Conservation (phyloP, 2,113 vertebrate genomes). For the Tursiops truncatus region DNA sequence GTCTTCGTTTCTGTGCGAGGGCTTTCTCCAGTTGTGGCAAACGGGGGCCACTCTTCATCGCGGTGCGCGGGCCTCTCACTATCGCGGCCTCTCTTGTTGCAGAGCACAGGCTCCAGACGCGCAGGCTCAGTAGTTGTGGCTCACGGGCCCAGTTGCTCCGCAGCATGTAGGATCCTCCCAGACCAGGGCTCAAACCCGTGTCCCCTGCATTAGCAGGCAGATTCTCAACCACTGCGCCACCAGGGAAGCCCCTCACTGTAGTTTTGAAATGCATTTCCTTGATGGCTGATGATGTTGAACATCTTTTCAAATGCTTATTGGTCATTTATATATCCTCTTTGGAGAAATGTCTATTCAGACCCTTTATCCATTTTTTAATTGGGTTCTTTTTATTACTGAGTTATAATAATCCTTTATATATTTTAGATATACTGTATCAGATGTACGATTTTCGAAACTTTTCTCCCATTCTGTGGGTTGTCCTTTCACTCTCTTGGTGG, state of each 20-base stretch:
- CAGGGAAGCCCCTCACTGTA: background rate
- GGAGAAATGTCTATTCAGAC: background rate
- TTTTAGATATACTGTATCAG: background rate
- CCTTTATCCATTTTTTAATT: background rate
- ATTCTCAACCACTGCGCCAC: too few relatives aligned
- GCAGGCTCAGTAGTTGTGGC: too few relatives aligned
- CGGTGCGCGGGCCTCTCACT: too few relatives aligned
- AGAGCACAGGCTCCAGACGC: too few relatives aligned
- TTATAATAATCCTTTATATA: background rate
- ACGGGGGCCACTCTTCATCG: too few relatives aligned
- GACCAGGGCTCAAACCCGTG: too few relatives aligned
- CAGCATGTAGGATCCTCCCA: too few relatives aligned
- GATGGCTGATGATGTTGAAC: background rate
- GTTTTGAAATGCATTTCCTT: conserved; percentile 12
- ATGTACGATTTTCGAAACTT: background rate
- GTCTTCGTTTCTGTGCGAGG: too few relatives aligned
- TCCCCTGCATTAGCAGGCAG: too few relatives aligned
- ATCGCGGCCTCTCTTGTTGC: too few relatives aligned
- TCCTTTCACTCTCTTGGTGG: background rate
- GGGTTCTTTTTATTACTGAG: background rate
- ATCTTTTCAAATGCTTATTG: background rate
- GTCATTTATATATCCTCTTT: background rate
- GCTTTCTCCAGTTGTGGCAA: too few relatives aligned
- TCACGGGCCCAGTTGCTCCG: too few relatives aligned
- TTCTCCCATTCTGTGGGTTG: background rate